Percentiles rank a stretch among this genome's conserved stretches.
phyloP scores from a whole-genome alignment of 2,113 vertebrate genomes.

The Melospiza georgiana region DNA sequence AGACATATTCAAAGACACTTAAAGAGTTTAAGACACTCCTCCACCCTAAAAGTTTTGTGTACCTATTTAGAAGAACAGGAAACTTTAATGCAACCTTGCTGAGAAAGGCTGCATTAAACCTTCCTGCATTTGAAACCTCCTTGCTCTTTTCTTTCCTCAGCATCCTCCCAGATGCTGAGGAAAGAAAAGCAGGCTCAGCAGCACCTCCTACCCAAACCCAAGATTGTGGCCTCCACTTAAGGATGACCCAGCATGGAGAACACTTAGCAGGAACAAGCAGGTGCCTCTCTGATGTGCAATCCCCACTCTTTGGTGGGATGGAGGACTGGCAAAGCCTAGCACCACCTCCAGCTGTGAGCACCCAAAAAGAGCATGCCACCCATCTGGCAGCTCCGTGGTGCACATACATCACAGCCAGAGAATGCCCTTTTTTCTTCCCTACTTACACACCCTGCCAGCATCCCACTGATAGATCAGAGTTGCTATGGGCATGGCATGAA shows the following conservation, averaged over 20 bases:
- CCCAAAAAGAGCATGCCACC: background rate
- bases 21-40: background rate
- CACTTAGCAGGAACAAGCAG: background rate
- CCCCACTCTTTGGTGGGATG: background rate
- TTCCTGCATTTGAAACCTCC: background rate
- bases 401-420: background rate
- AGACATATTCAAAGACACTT: background rate
- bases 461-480: background rate
- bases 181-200: background rate
- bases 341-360: background rate
- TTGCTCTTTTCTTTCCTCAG: background rate
- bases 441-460: background rate
- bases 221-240: background rate
- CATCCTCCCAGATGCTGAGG: background rate
- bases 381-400: background rate
- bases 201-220: background rate
- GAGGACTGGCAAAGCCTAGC: background rate
- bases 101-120: background rate
- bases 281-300: accelerated
- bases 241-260: background rate
- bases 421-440: background rate
- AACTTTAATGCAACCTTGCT: background rate
- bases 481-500: background rate
- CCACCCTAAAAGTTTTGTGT: background rate
- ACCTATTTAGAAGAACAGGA: background rate